Evolutionary conservation across 2,797 vertebrate species (phyloP), one percentile per base, ranked within the genome.

Genomic region (Cossypha heuglini): DNA sequence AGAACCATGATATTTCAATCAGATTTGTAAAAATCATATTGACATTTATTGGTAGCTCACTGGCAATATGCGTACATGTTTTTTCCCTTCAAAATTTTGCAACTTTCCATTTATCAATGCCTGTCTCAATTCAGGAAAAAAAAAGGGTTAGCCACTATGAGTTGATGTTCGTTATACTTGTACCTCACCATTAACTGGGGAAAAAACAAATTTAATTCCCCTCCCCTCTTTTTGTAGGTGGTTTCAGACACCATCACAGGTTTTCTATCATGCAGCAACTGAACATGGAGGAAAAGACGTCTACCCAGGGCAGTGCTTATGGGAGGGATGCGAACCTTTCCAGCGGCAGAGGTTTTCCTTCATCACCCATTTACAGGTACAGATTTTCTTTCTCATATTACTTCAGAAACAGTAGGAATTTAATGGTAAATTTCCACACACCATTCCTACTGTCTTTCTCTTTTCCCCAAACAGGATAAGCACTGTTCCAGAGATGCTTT

Each of bases 401-500:
- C 38, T 89, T 94, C 35, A 49, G 68, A 57, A 67, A 43, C 11
- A 59, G 29, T 52, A 66, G 17, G 61, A 64, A 37, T 67, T 91
- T 28, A 10, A 12, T 75, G 28, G 59, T 71, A 51, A 69, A n/a
- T 74, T 49, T 91, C 94, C 42, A 86, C 48, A 16, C 26, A 4
- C 52, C n/a, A 80, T 91, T 83, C 42, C 92, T 40, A 57, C 57
- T 31, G 2, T 46, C 64, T 61, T 91, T 75, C 62, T 92, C 43
- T 46, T 86, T 88, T 62, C 49, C 54, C 71, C 86, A 88, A 92
- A 90, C 97, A 99, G 99, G 99, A 99, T 98, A 99, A 99, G 93
- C 99, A 99, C 98, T 99, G 99, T 98, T 99, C 99, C 96, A 98
- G 99, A 98, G 99, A 99, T 85, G 99, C 99, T 97, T 98, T 99